phyloP scores from a whole-genome alignment of 2,113 vertebrate genomes.

The Irena cyanogastra region DNA sequence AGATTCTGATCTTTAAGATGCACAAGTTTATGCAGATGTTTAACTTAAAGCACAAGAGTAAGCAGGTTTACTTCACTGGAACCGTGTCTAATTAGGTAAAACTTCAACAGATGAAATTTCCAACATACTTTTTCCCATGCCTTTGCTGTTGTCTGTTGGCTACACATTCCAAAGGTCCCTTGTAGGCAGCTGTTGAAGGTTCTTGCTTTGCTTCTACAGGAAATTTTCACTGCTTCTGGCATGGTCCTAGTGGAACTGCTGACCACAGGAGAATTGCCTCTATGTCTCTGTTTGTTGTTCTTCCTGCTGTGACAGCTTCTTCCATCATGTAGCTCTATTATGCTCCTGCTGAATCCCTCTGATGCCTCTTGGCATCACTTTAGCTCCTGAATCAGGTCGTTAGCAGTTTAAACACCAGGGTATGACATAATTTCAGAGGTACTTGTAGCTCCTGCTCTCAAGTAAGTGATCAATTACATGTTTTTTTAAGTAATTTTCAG shows the following conservation, averaged over 20 bases:
- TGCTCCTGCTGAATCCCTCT: background rate
- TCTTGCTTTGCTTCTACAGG: background rate
- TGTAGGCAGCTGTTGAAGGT: background rate
- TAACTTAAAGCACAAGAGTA: background rate
- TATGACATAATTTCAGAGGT: background rate
- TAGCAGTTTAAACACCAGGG: background rate
- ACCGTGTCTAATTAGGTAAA: background rate
- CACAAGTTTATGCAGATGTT: background rate
- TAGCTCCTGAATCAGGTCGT: background rate
- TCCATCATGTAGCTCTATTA: background rate
- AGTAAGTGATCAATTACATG: background rate
- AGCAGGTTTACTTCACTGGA: background rate
- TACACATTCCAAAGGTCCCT: background rate
- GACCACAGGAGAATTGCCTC: background rate
- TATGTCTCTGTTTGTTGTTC: background rate
- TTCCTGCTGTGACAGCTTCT: background rate
- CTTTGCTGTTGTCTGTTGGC: background rate
- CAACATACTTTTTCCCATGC: background rate
- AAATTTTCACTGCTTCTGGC: background rate
- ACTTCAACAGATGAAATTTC: background rate
- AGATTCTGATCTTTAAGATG: background rate
- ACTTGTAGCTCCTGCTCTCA: background rate
- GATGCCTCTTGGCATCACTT: background rate
- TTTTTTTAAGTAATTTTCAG: background rate
- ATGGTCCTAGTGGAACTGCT: background rate